A percentile compares a stretch with the other conserved stretches of the same genome.
Conservation (phyloP, 1,140 invertebrate genomes). For the Euschistus heros region DNA sequence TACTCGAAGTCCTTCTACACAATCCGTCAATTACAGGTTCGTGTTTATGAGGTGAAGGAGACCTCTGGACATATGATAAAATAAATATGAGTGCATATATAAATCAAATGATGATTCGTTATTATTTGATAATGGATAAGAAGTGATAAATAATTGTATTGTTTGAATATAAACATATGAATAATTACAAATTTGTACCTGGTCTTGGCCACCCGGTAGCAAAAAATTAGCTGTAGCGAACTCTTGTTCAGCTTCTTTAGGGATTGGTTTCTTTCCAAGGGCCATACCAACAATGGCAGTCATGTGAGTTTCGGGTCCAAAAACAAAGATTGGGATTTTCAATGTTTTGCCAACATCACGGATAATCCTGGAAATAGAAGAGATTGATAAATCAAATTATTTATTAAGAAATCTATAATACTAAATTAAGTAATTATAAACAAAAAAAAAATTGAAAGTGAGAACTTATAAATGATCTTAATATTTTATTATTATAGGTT, state of each 20-base stretch:
- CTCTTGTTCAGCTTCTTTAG: constrained; percentile 50
- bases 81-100: neutral
- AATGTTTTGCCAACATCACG: constrained; percentile 79
- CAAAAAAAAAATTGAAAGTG: neutral
- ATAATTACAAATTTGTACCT: constrained; percentile 16
- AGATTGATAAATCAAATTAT: neutral
- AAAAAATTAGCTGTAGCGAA: constrained; percentile 87
- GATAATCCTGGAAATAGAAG: constrained; percentile 52
- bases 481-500: no score
- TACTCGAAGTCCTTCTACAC: neutral
- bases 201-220: constrained; percentile 64
- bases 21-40: neutral
- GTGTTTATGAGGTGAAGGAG: constrained; percentile 7
- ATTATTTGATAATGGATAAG: neutral
- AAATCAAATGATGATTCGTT: neutral
- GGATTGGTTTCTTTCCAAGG: constrained; percentile 80
- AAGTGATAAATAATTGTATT: neutral
- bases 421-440: neutral
- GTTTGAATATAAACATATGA: neutral
- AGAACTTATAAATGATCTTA: no score
- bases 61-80: neutral
- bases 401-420: neutral
- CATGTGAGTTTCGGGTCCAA: constrained; percentile 99
- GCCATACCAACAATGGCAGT: constrained; percentile 98
- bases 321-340: constrained; percentile 88